phyloP scores from a whole-genome alignment of 2,888 invertebrate genomes.

The Gryllus longicercus region DNA sequence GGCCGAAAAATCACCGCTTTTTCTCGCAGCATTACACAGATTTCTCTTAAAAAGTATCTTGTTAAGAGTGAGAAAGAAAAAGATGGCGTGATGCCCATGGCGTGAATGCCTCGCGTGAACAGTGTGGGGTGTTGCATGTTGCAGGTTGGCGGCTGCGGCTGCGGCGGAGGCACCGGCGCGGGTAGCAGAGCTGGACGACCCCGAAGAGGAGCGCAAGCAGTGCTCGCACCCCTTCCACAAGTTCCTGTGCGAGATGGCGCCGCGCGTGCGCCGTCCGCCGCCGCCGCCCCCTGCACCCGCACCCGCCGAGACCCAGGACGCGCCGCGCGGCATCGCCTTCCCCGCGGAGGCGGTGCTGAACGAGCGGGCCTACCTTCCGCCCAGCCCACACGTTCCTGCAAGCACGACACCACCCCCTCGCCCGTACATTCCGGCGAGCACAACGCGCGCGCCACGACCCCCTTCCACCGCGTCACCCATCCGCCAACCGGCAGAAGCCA shows the following conservation, averaged over 20 bases:
- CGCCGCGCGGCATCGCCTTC: neutral
- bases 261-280: neutral
- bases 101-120: too few relatives aligned
- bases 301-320: neutral
- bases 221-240: neutral
- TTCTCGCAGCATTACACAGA: too few relatives aligned
- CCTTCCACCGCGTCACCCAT: neutral
- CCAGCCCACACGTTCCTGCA: neutral
- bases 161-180: too few relatives aligned
- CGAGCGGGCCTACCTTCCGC: neutral
- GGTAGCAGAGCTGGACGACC: too few relatives aligned
- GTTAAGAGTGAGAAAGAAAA: too few relatives aligned
- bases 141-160: too few relatives aligned
- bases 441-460: neutral
- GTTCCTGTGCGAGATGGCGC: neutral
- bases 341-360: neutral
- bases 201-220: neutral
- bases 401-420: neutral
- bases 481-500: neutral
- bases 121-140: too few relatives aligned
- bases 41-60: too few relatives aligned
- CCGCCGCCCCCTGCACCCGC: too few relatives aligned
- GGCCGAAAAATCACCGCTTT: too few relatives aligned
- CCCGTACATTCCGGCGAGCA: neutral
- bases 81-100: too few relatives aligned